Percentiles rank a stretch among this genome's conserved stretches.
Conservation (phyloP, 2,888 invertebrate species). For the Netelia virgata region DNA sequence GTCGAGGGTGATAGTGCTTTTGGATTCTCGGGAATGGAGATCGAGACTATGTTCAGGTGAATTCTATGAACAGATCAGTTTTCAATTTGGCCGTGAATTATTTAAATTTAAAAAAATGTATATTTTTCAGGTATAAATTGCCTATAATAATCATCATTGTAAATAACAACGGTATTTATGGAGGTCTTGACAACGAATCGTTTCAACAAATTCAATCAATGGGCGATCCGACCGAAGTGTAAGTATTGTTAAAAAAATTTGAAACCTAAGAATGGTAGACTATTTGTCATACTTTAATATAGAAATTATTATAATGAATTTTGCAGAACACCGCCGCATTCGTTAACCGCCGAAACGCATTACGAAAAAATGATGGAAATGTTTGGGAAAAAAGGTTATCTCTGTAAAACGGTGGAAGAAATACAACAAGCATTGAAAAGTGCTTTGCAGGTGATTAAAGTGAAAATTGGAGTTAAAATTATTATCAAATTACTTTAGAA, state of each 20-base stretch:
- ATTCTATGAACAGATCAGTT: neutral
- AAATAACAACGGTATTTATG: constrained; percentile 98
- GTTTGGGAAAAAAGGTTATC: constrained; percentile 93
- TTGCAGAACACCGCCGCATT: constrained; percentile 93
- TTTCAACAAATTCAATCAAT: constrained; percentile 89
- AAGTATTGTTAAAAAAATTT: constrained; percentile 80
- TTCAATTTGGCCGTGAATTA: neutral
- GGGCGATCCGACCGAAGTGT: constrained; percentile 92
- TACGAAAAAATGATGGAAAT: constrained; percentile 97
- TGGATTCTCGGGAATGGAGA: constrained; percentile 99
- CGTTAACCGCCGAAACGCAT: constrained; percentile 91
- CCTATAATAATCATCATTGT: constrained; percentile 96
- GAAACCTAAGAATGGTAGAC: neutral
- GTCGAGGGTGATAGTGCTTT: constrained; percentile 99
- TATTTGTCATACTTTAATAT: neutral
- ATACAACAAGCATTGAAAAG: constrained; percentile 90
- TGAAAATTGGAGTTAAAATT: too few relatives aligned
- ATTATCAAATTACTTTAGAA: too few relatives aligned
- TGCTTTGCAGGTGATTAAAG: constrained; percentile 86
- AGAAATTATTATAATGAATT: too few relatives aligned
- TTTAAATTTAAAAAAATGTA: neutral
- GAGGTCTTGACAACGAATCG: constrained; percentile 92
- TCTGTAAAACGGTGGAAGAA: constrained; percentile 92
- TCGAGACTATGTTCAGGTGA: constrained; percentile 95
- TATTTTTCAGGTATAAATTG: constrained; percentile 91